Base-by-base conservation (phyloP, 1,140 invertebrate species). In the Formica selysi region DNA sequence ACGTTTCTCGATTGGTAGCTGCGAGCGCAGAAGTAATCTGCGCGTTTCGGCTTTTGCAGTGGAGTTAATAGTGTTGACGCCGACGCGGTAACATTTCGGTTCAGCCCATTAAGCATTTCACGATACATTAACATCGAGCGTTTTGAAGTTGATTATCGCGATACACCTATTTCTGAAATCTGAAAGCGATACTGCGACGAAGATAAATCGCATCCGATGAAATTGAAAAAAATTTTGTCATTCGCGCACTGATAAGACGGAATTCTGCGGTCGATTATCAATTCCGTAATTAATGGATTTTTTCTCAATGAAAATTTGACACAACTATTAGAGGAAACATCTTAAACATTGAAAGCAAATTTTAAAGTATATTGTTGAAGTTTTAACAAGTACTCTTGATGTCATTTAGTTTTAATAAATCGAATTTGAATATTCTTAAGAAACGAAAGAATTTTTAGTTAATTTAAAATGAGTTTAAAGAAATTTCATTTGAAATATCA, bases 1-100 rank as follows among this genome's bases (percentile, higher is more conserved):
- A 85, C 81, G 81, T 78, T 65, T 78, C 74, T 67, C 73, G 74
- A 85, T 85, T 78, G 81, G 70, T 76, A 67, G 74, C 81, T 85
- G 81, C 70, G 48, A 85, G 62, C 73, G 74, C 81, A 78, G 59
- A 65, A 85, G 62, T 85, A 85, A 85, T 78, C 81, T 85, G 81
- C 73, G 29, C 81, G 64, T 68, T 51, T 76, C 59, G 48, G 59
- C 59, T 68, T 68, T 85, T 65, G 68, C 68, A 73, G 79, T 26
- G 67, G 54, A 73, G 79, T 83, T 83, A 83, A 83, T 83, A 83
- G 79, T 48, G 79, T 81, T 73, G 79, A 74, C 29, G 68, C 54
- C 79, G 79, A 59, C 68, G 79, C 38, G 54, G 79, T 32, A 62
- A 73, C 79, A 29, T 48, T 83, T 62, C 41, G 79, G 79, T 61